Conservation (phyloP, 2,797 vertebrate genomes). For the Amniataba percoides region DNA sequence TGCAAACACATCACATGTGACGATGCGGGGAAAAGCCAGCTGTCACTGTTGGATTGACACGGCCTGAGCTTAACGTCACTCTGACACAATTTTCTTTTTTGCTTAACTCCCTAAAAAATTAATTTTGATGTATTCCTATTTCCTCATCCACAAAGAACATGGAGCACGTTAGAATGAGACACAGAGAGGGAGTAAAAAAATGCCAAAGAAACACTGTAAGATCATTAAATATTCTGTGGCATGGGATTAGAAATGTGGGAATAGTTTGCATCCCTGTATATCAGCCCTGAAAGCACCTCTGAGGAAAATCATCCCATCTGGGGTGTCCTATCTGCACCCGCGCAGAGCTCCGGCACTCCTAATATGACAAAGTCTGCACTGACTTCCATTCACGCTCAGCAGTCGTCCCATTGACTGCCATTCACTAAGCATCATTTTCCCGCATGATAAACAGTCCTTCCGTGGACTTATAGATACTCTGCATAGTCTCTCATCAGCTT, state of each 20-base stretch:
- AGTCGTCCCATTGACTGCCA: constrained; percentile 47
- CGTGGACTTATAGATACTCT: constrained; percentile 40
- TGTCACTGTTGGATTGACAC: background rate
- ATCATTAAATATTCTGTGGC: background rate
- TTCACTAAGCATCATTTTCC: constrained; percentile 22
- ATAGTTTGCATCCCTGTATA: constrained; percentile 61
- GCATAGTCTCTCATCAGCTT: constrained; percentile 50
- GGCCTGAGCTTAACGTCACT: background rate
- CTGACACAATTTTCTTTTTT: background rate
- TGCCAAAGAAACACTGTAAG: background rate
- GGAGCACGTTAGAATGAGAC: background rate
- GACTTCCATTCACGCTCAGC: constrained; percentile 32
- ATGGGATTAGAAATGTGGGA: background rate
- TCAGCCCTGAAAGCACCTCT: constrained; percentile 31
- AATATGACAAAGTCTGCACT: constrained; percentile 2
- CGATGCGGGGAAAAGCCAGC: background rate
- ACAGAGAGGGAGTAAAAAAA: background rate
- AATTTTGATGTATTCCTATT: background rate
- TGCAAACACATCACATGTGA: constrained; percentile 54
- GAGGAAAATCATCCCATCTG: constrained; percentile 29
- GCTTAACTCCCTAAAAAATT: background rate
- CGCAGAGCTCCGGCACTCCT: constrained; percentile 12
- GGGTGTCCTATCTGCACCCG: background rate
- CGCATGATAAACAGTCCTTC: constrained; percentile 29
- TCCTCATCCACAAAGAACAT: background rate